Evolutionary conservation across 2,888 invertebrate species (phyloP).

Genomic region (Hydrotaea diabolus): DNA sequence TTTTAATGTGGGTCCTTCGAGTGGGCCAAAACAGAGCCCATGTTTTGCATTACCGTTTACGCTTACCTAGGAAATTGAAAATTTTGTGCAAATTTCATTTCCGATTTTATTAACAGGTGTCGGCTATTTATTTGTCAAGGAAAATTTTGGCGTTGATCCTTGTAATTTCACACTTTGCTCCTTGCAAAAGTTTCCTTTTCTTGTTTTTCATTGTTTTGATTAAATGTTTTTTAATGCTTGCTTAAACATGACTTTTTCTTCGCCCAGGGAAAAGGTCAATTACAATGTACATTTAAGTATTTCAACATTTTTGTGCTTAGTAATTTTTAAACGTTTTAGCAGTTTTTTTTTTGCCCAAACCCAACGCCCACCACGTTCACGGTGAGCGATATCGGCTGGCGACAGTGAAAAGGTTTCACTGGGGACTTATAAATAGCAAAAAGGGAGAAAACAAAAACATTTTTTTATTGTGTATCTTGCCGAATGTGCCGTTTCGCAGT

Average conservation of each 20-base stretch:
- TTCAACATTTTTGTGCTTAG: neutral
- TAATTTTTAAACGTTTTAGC: constrained; percentile 24
- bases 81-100: too few relatives aligned
- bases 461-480: constrained; percentile 5
- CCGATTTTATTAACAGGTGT: too few relatives aligned
- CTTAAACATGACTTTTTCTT: constrained; percentile 23
- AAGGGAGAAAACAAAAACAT: neutral
- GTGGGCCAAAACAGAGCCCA: too few relatives aligned
- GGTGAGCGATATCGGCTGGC: neutral
- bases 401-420: constrained; percentile 22
- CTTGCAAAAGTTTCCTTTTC: neutral
- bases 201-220: neutral
- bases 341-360: neutral
- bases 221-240: constrained; percentile 42
- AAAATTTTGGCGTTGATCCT: too few relatives aligned
- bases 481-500: neutral
- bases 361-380: neutral
- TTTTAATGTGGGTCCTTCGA: too few relatives aligned
- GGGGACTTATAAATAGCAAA: constrained; percentile 22
- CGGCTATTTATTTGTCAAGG: too few relatives aligned
- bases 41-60: too few relatives aligned
- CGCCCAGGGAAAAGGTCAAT: constrained; percentile 30
- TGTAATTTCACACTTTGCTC: neutral
- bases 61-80: too few relatives aligned
- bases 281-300: constrained; percentile 17